Evolutionary conservation across 2,888 invertebrate genomes (phyloP), one percentile per base, ranked within the genome.

Genomic region (Ennomos fuscantarius): DNA sequence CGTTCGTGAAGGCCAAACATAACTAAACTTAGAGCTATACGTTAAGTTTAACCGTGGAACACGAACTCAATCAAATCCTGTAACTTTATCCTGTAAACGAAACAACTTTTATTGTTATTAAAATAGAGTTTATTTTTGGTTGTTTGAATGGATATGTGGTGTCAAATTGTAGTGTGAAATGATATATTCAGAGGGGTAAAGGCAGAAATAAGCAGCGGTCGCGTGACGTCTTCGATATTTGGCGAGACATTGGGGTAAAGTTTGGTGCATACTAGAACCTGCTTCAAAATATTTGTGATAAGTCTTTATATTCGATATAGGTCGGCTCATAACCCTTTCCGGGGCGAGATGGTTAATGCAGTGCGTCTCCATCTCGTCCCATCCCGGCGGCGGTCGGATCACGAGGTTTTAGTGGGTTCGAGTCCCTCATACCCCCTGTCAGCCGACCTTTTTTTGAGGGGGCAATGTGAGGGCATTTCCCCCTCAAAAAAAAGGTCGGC

Each of bases 131-230:
- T 69, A 72, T 69, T 76, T 73, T 74, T 9, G 63, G 62, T 70
- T 65, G 66, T 50, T 47, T 56, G 67, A 65, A 59, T 78, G 68
- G 72, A 72, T 80, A 79, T 79, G 72, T 79, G 80, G 89, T 84
- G 86, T 87, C 81, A 79, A 81, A 83, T 81, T 68, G 79, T 83
- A 84, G 89, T 89, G 89, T 89, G 82, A 88, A 87, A 87, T 86
- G 87, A 86, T 86, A 86, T 86, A 87, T 83, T 78, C 78, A 63
- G 67, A 75, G 81, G 84, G 73, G 69, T 60, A 69, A 70, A 65
- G 65, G 67, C 72, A 72, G 72, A 71, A 70, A 72, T 67, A 79
- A 69, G 74, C 57, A 68, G 58, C 41, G 74, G 45, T 89, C 74
- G 90, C 90, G 89, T 89, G 89, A 70, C 72, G 70, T 66, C 54